Evolutionary conservation across 2,113 vertebrate genomes (phyloP), one percentile per base, ranked within the genome.

Genomic region (Ellobius talpinus): DNA sequence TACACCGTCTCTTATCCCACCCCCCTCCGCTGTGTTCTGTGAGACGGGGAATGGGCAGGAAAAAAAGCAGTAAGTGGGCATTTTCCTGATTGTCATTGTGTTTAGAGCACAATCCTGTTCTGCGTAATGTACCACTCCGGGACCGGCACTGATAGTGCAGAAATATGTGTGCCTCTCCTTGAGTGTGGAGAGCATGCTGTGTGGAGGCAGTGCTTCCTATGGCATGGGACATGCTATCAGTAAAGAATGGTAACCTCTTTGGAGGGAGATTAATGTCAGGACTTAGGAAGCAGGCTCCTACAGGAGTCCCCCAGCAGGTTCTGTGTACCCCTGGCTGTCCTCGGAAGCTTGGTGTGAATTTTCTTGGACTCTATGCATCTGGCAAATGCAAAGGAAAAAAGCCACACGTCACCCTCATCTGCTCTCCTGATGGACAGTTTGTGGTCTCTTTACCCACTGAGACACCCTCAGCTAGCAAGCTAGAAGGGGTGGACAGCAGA

Each of bases 41-140:
- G 95, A 97, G 98, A 95, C 24, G 96, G 97, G 58, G 97, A 94
- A 97, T 91, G 97, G 96, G 97, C 89, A 65, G 82, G 58, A 76
- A 89, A 94, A 66, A 97, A 39, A 93, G 96, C 97, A 52, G 66
- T 98, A 97, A 98, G 98, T 97, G 98, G 98, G 98, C 98, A 98
- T 96, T 98, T 98, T 95, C 0, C 87, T 97, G 97, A 98, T 97
- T 98, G 98, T 86, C 76, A 52, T 65, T 66, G 93, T 95, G 76
- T 97, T 97, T 95, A 96, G 98, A 97, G 98, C 97, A 87, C 93
- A 66, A 88, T 97, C 96, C 97, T 78, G 19, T 95, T 39, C 31
- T 91, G 90, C 92, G 65, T 92, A 72, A 72, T 36, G 73, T 36
- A 13, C 52, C 23, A 45, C 96, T 66, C 84, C 0, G 93, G 96